Base-by-base conservation (phyloP, 2,888 invertebrate genomes). In the Anagyrus pseudococci region DNA sequence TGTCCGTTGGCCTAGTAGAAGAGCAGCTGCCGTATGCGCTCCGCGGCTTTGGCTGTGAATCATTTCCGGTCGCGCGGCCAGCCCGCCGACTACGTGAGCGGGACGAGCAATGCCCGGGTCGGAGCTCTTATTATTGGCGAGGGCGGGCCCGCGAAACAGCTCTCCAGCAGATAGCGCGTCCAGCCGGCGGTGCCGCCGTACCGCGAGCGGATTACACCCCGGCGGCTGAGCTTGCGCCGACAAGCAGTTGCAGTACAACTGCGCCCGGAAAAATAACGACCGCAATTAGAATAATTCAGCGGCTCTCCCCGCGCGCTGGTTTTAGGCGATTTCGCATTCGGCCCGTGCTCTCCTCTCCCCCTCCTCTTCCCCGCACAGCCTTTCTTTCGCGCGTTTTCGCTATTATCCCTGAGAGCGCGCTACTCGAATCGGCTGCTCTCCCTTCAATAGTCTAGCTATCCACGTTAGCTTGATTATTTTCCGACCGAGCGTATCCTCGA, bases 41-140 rank as follows among this genome's bases (percentile, higher is more conserved):
- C 22, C 56, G 56, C 26, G 50, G 50, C 62, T 62, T 52, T 57
- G 49, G 56, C 26, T 56, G 62, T 62, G 56, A 62, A 62, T 62
- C 62, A 62, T 62, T 62, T 56, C 56, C 62, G 46, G 52, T 52
- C 33, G 41, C 56, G 52, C 62, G 56, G 52, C 56, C 57, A n/a
- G n/a, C n/a, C n/a, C n/a, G n/a, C n/a, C n/a, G 25, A n/a, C 56
- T 62, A 62, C 62, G 62, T 62, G 62, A 62, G 56, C 56, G 29
- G 62, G 46, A 19, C 40, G 49, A 62, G 50, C 56, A 62, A 62
- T 62, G 46, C 56, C 60, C 19, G 17, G 43, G 19, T 10, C 4
- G 29, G 4, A 10, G 43, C 15, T 53, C 48, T 60, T 60, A 55
- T 60, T 60, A 55, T 55, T 41, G 60, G 60, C 33, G n/a, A n/a